These are phyloP conservation scores for Panorpa germanica DNA, from an alignment of 2,888 invertebrate species.

Conservation along the genomic window DNA sequence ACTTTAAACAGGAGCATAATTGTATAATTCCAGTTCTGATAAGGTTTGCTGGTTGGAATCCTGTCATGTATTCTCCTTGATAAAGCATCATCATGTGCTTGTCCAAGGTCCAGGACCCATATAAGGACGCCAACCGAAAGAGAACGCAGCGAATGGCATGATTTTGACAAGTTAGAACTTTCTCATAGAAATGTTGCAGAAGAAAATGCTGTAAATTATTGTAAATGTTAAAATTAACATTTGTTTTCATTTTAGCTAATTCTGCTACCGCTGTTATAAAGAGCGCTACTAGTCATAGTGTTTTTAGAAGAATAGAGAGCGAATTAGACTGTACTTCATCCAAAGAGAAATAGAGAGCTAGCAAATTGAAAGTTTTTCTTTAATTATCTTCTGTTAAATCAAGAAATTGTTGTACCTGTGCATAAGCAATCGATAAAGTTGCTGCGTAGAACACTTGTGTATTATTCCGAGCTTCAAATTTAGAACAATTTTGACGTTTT, in stretches of 20 bases:
- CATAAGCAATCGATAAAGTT: conserved; percentile 60
- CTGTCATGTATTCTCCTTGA: conserved; percentile 39
- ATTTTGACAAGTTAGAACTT: conserved; percentile 26
- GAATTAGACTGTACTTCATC: conserved; percentile 3
- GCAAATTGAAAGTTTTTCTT: conserved; percentile 11
- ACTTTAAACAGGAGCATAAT: conserved; percentile 38
- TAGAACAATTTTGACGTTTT: conserved; percentile 32
- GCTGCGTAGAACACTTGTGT: conserved; percentile 71
- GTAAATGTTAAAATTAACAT: conserved; percentile 1
- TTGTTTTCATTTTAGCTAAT: conserved; percentile 6
- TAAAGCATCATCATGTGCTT: conserved; percentile 60
- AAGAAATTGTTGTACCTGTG: conserved; percentile 37
- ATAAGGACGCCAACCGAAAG: conserved; percentile 39
- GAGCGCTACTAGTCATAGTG: conserved; percentile 4
- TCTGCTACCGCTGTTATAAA: conserved; percentile 6
- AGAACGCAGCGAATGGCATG: conserved; percentile 30
- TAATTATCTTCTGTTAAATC: not conserved
- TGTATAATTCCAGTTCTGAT: conserved; percentile 48
- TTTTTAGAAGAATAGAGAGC: conserved; percentile 3
- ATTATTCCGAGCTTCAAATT: conserved; percentile 64
- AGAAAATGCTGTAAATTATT: conserved; percentile 29
- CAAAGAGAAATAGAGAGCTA: conserved; percentile 1
- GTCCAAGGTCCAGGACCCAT: conserved; percentile 50
- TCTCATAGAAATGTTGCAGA: conserved; percentile 29
- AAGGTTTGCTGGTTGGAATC: conserved; percentile 30